A percentile compares a stretch with the other conserved stretches of the same genome.
phyloP scores from a whole-genome alignment of 2,113 vertebrate species.

The Mugil cephalus region DNA sequence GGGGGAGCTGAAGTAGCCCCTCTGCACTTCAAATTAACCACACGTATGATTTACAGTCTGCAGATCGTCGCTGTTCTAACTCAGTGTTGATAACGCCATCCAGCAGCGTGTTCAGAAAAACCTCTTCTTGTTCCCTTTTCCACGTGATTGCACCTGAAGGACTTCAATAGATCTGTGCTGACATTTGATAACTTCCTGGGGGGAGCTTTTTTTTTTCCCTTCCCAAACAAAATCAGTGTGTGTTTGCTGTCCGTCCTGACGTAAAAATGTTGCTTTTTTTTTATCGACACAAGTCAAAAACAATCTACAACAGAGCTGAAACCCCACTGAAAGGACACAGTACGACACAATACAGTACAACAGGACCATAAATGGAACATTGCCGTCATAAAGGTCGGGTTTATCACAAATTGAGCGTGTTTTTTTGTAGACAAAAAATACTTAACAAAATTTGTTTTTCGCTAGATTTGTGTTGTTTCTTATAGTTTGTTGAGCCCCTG shows the following conservation, averaged over 20 bases:
- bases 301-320: not conserved
- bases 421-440: too few species aligned
- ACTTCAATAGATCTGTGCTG: slow-evolving; percentile 10
- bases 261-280: not conserved
- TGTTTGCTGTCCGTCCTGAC: not conserved
- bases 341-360: not conserved
- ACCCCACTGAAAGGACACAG: not conserved
- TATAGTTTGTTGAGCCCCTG: too few species aligned
- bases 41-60: slow-evolving; percentile 5
- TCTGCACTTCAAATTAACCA: not conserved
- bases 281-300: not conserved
- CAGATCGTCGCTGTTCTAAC: not conserved
- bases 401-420: too few species aligned
- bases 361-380: too few species aligned
- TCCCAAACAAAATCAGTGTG: not conserved
- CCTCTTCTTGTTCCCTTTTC: slow-evolving; percentile 25
- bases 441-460: too few species aligned
- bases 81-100: not conserved
- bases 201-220: not conserved
- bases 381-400: too few species aligned
- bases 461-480: too few species aligned
- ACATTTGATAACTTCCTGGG: slow-evolving; percentile 12
- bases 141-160: slow-evolving; percentile 30
- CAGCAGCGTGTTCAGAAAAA: slow-evolving; percentile 8
- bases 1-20: not conserved